Evolutionary conservation across 1,140 invertebrate genomes (phyloP), one percentile per base, ranked within the genome.

Genomic region (Pomacea maculata): DNA sequence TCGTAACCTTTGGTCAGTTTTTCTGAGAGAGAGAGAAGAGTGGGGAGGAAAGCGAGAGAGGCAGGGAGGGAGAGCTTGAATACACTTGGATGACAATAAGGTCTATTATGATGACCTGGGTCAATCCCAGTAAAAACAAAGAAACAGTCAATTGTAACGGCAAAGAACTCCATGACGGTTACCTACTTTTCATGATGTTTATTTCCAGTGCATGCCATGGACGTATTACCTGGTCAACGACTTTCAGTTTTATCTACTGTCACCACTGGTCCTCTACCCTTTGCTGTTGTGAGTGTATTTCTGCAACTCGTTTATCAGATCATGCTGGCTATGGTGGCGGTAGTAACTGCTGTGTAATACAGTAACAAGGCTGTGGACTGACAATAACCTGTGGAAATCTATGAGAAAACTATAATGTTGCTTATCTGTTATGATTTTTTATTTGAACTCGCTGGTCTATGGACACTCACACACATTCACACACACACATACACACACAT

Each of bases 181-280:
- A 45, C 34, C 6, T 6, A 45, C 3, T 45, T 45, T 45, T 6
- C 0, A 45, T 45, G 34, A 68, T 78, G 82, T 70, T 72, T 83
- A 83, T 45, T 84, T 93, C 65, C 77, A 96, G 95, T 95, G 95
- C 85, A 93, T 95, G 91, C 91, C 93, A 0, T 93, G 94, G 86
- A 93, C 94, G 1, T 96, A 95, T 95, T 96, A 95, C 88, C 92
- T 96, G 80, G 95, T 95, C 12, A 95, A 96, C 85, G 95, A 96
- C 86, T 95, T 95, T 88, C 95, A 96, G 88, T 91, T 96, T 55
- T 96, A 95, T 88, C 90, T 95, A 6, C 87, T 94, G 0, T 94
- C 95, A 0, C 93, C 95, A 8, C 90, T 96, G 0, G 88, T 96
- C 25, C 63, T 89, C 7, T 78, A 88, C 29, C 83, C 87, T 17